Percentiles rank a stretch among this genome's conserved stretches.
Conservation (phyloP, 2,113 vertebrate species). For the Otus sunia region DNA sequence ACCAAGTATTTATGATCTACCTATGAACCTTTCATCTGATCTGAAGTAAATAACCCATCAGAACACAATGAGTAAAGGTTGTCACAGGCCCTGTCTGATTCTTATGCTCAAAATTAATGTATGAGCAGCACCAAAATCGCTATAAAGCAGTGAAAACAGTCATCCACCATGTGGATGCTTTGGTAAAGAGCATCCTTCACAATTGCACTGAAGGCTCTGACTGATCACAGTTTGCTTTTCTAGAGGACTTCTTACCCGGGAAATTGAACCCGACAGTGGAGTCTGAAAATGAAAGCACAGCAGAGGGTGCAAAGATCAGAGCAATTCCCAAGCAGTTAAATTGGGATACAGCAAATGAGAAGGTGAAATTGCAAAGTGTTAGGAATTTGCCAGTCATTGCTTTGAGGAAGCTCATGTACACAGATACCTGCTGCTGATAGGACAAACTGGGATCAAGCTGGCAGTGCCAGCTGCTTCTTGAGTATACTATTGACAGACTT, state of each 20-base stretch:
- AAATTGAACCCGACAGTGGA: neutral
- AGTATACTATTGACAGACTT: neutral
- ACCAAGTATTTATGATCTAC: conserved; percentile 61
- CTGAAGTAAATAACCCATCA: conserved; percentile 4
- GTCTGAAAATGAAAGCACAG: neutral
- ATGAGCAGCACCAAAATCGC: neutral
- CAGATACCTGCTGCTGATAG: neutral
- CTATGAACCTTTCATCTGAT: conserved; percentile 34
- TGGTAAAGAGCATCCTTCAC: neutral
- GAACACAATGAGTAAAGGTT: neutral
- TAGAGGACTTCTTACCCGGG: neutral
- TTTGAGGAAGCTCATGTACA: neutral
- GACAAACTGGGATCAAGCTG: neutral
- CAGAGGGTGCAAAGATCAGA: neutral
- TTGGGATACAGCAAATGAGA: neutral
- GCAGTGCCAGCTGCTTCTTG: neutral
- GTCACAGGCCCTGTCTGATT: neutral
- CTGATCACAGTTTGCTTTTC: neutral
- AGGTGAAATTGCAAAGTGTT: neutral
- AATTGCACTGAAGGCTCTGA: neutral
- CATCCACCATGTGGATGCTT: neutral
- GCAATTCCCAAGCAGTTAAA: neutral
- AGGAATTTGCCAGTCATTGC: neutral
- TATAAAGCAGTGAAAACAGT: neutral
- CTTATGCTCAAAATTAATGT: accelerated